Conservation (phyloP, 2,888 invertebrate genomes). For the Pseudococcus viburni region DNA sequence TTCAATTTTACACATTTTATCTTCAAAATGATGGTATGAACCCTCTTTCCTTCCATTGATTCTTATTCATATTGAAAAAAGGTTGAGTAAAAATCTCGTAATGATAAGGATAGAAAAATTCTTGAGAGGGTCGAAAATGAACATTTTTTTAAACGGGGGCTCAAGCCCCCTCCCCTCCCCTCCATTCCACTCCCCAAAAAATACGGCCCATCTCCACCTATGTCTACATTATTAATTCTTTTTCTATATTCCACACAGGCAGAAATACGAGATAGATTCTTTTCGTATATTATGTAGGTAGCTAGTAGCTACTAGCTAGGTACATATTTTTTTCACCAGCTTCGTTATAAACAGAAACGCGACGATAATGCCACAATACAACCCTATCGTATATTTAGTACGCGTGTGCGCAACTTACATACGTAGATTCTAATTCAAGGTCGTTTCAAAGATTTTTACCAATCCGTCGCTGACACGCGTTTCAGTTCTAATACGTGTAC, state of each 20-base stretch:
- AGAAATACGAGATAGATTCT: not conserved
- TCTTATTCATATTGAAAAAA: too few relatives aligned
- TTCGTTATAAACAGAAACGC: not conserved
- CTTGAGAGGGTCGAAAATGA: too few relatives aligned
- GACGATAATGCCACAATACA: not conserved
- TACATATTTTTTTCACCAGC: not conserved
- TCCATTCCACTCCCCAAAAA: too few relatives aligned
- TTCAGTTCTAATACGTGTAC: not conserved
- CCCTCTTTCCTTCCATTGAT: too few relatives aligned
- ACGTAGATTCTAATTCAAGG: not conserved
- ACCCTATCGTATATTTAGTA: not conserved
- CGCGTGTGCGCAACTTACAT: slow-evolving; percentile 36
- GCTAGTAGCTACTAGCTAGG: too few relatives aligned
- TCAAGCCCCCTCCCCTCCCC: too few relatives aligned
- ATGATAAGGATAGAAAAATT: too few relatives aligned
- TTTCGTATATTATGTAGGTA: not conserved
- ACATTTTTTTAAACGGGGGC: too few relatives aligned
- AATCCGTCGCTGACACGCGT: not conserved
- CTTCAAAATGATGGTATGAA: too few relatives aligned
- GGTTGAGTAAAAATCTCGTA: too few relatives aligned
- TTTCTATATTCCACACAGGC: not conserved
- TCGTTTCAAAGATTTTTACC: not conserved
- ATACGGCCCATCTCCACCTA: too few relatives aligned
- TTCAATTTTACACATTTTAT: too few relatives aligned
- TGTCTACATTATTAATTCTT: not conserved